Evolutionary conservation across 2,113 vertebrate genomes (phyloP), one percentile per base, ranked within the genome.

Genomic region (Picathartes gymnocephalus): DNA sequence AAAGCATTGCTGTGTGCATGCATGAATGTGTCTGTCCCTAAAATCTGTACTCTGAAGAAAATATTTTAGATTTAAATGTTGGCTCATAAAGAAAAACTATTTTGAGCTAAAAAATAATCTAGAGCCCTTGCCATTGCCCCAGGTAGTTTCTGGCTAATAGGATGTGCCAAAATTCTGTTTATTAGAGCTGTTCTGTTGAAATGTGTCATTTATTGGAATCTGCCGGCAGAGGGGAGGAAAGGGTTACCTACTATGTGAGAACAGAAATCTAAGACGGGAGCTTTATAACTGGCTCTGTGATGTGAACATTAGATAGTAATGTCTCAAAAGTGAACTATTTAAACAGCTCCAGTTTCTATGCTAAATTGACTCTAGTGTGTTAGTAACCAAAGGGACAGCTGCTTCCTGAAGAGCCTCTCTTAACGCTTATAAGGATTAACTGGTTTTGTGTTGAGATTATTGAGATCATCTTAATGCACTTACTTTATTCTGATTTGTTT

Each of bases 321-420:
- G 56, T 83, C 82, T 96, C 94, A 90, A 92, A 95, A 88, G 51
- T 78, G 90, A 96, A 88, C 94, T 95, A 94, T 94, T 96, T 77
- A 80, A 45, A 74, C 79, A 86, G 79, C 47, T 96, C 68, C 64
- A 62, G 76, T 91, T 96, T 94, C 95, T 86, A 10, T 54, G 69
- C 78, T 77, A 70, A 94, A 82, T 94, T 88, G 78, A 73, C 81
- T 88, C 85, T 18, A 31, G 50, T 56, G 42, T 66, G 60, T 95
- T 95, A 81, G 68, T 86, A 95, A 88, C 64, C 60, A 94, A 77
- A 88, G 28, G 30, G 71, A 83, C 93, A 95, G 88, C 87, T 94
- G 82, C 79, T 95, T 93, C 76, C 92, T 15, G 11, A 83, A 85
- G 68, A 91, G 57, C 54, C 33, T 90, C 92, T 76, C 84, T 77